Percentiles rank a stretch among this genome's conserved stretches.
These are phyloP conservation scores for Acleris laterana DNA, from an alignment of 2,888 invertebrate genomes.

Conservation along the genomic window DNA sequence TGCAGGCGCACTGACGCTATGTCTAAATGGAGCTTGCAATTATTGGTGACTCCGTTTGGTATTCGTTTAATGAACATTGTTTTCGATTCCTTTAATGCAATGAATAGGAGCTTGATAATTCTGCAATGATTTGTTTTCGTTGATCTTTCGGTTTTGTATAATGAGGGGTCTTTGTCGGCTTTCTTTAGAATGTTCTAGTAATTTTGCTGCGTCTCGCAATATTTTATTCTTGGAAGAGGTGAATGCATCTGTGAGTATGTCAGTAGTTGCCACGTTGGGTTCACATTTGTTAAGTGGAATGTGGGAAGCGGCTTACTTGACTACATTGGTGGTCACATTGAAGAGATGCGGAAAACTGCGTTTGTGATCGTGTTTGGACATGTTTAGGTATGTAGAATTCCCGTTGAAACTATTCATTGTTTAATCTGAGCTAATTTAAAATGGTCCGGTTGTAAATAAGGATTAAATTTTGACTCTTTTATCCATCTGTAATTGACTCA, in stretches of 20 bases:
- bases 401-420: too few species aligned
- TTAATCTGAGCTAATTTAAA: too few species aligned
- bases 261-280: conserved; percentile 5
- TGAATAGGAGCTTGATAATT: conserved; percentile 68
- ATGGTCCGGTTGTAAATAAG: too few species aligned
- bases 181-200: conserved; percentile 40
- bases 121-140: conserved; percentile 65
- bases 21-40: conserved; percentile 56
- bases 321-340: conserved; percentile 1
- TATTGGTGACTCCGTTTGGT: conserved; percentile 66
- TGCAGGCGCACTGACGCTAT: too few species aligned
- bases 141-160: conserved; percentile 52
- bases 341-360: not conserved
- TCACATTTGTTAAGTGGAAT: not conserved
- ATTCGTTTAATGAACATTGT: conserved; percentile 83
- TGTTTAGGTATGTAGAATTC: too few species aligned
- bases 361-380: not conserved
- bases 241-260: conserved; percentile 9
- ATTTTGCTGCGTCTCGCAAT: conserved; percentile 14
- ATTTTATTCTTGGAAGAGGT: conserved; percentile 15
- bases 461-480: too few species aligned
- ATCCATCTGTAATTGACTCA: too few species aligned
- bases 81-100: conserved; percentile 56
- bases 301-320: not conserved
- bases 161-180: conserved; percentile 41